Base-by-base conservation (phyloP, 2,797 vertebrate genomes). In the Euthynnus affinis region DNA sequence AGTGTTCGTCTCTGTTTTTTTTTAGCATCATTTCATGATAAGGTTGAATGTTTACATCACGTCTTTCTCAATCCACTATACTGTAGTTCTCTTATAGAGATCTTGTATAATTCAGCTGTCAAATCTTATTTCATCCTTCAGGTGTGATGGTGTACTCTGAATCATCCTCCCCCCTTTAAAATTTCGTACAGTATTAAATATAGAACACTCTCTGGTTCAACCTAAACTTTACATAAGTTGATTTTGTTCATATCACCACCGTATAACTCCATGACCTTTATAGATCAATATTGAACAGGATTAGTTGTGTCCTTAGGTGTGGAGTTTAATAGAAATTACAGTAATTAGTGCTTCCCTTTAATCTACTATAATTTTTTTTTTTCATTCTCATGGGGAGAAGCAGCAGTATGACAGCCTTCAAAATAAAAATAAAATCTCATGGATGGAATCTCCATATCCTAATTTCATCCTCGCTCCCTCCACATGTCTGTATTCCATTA, bases 401-500 rank as follows among this genome's bases (percentile, higher is more conserved):
- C 42, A 53, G 51, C 67, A 60, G 48, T 34, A 55, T 48, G 66
- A 74, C 15, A 58, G 56, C 25, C 61, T 72, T 82, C 37, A 64
- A 77, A 78, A 80, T 76, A 59, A 74, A 83, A 75, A 67, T 15
- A 57, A 76, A 56, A 71, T 79, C 53, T 65, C 27, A 76, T 34
- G 48, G 55, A 65, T 81, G 25, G 42, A 78, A 74, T 79, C 51
- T 79, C 34, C 59, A 14, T 78, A 85, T 76, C 59, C 61, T 61
- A 46, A 61, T 58, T 78, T 74, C 66, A 70, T 61, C 71, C 42
- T 76, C 6, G 3, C 49, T 85, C 34, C 48, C 27, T 70, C 48
- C 40, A 56, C 77, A 73, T 64, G 48, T 82, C 62, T 79, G 40
- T 78, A 61, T 81, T 88, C 12, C 68, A 88, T 90, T 91, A 89